phyloP scores from a whole-genome alignment of 2,113 vertebrate genomes.

The Cariama cristata region DNA sequence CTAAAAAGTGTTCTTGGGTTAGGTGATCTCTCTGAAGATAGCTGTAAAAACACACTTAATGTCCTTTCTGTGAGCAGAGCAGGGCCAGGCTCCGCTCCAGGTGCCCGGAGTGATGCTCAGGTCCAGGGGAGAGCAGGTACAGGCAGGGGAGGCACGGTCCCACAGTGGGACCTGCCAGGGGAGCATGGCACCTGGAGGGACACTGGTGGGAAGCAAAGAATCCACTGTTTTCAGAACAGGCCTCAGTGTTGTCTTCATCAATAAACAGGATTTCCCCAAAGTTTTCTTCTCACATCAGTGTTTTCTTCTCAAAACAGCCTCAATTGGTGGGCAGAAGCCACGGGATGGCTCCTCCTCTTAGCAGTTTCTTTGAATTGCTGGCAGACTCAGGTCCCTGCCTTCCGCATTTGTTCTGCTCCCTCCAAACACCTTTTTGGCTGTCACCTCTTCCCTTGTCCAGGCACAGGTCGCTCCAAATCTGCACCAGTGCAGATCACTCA shows the following conservation, averaged over 20 bases:
- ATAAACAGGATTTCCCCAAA: neutral
- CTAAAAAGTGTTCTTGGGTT: neutral
- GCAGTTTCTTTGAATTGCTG: neutral
- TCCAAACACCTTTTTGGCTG: neutral
- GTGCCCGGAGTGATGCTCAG: neutral
- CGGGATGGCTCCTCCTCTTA: neutral
- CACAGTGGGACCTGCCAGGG: rapidly evolving
- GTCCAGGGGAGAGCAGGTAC: neutral
- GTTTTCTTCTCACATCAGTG: neutral
- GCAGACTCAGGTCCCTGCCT: neutral
- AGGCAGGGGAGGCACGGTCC: neutral
- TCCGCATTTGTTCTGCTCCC: neutral
- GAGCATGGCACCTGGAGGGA: neutral
- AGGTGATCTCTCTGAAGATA: neutral
- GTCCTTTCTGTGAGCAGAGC: neutral
- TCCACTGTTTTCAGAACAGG: neutral
- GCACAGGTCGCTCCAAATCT: neutral
- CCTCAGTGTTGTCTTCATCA: neutral
- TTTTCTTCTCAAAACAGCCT: neutral
- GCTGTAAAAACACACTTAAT: neutral
- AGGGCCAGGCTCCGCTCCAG: neutral
- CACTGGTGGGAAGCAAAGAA: neutral
- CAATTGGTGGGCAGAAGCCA: neutral
- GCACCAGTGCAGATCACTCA: neutral
- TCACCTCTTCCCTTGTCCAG: neutral